Percentiles rank a stretch among this genome's conserved stretches.
phyloP scores from a whole-genome alignment of 2,113 vertebrate genomes.

The Phylloscopus whistleri region DNA sequence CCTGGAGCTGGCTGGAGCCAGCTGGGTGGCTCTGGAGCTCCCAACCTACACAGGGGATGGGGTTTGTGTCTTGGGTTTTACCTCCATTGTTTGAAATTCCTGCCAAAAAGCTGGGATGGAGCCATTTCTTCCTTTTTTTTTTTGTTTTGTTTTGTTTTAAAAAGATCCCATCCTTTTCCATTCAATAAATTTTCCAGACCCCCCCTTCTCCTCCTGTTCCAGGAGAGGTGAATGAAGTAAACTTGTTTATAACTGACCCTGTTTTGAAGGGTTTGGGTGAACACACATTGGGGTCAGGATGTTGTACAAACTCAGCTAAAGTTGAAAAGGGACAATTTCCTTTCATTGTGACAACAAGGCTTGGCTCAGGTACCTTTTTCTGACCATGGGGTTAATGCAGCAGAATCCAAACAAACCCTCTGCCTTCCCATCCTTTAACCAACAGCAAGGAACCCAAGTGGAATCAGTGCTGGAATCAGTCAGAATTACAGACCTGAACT shows the following conservation, averaged over 20 bases:
- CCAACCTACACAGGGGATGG: background rate
- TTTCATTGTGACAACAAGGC: background rate
- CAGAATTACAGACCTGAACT: background rate
- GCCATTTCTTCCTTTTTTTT: background rate
- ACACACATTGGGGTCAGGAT: background rate
- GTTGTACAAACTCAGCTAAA: background rate
- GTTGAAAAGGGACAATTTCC: background rate
- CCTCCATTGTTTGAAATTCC: conserved; percentile 10
- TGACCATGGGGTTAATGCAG: background rate
- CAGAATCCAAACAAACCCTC: background rate
- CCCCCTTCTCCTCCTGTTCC: background rate
- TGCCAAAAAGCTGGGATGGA: background rate
- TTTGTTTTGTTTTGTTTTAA: background rate
- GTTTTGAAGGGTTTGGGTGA: background rate
- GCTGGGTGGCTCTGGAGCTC: background rate
- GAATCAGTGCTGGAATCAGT: background rate
- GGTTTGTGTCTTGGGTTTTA: background rate
- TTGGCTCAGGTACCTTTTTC: background rate
- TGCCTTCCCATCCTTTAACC: background rate
- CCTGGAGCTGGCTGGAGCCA: background rate
- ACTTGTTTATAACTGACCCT: background rate
- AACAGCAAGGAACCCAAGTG: background rate
- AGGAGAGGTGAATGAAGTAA: background rate
- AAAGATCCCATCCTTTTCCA: background rate
- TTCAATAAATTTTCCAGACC: background rate